Percentiles rank a stretch among this genome's conserved stretches.
These are phyloP conservation scores for Chelonoidis abingdonii DNA, from an alignment of 2,113 vertebrate species.

Conservation along the genomic window DNA sequence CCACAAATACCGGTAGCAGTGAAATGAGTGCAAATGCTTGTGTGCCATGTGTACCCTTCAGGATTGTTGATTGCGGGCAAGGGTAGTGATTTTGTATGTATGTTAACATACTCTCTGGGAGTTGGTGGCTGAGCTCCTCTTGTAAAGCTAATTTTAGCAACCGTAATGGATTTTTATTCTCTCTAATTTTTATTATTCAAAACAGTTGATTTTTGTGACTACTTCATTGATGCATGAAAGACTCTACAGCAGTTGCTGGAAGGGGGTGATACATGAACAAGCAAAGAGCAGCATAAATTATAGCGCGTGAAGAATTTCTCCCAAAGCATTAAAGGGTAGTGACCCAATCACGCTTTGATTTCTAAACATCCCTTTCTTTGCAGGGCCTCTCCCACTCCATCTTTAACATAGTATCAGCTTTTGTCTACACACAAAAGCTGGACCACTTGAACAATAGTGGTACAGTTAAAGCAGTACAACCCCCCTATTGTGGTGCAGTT, in stretches of 20 bases:
- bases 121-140: background rate
- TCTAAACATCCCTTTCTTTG: slow-evolving; percentile 23
- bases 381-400: slow-evolving; percentile 28
- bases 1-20: background rate
- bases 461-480: background rate
- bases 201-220: background rate
- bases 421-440: slow-evolving; percentile 17
- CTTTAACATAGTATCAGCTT: slow-evolving; percentile 17
- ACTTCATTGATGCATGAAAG: background rate
- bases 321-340: slow-evolving; percentile 21
- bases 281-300: slow-evolving; percentile 10
- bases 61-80: background rate
- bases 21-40: background rate
- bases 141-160: background rate
- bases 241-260: background rate
- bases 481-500: background rate
- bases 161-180: background rate
- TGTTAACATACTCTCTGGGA: background rate
- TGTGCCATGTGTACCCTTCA: background rate
- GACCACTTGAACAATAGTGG: background rate
- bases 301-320: slow-evolving; percentile 17
- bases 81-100: background rate
- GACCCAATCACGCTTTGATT: background rate
- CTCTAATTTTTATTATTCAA: background rate
- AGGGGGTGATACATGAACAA: background rate